These are phyloP conservation scores for Teleogryllus occipitalis DNA, from an alignment of 1,140 invertebrate genomes.

Conservation along the genomic window DNA sequence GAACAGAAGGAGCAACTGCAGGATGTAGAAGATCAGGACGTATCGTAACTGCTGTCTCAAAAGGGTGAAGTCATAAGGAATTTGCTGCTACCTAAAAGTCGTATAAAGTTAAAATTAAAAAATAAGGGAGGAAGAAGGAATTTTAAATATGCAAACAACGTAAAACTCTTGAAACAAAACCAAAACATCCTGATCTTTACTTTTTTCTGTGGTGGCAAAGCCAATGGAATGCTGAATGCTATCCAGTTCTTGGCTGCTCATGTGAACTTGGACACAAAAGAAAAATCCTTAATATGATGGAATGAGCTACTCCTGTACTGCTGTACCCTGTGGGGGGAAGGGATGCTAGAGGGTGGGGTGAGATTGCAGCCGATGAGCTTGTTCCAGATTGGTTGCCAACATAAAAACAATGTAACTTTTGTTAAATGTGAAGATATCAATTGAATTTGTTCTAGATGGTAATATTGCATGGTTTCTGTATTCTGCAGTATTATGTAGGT, in stretches of 20 bases:
- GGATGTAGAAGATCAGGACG: conserved; percentile 87
- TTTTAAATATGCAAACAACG: conserved; percentile 5
- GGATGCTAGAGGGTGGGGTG: neutral
- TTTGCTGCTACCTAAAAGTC: neutral
- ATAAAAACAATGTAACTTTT: neutral
- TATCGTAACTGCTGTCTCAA: conserved; percentile 57
- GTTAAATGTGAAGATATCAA: neutral
- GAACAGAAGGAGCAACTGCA: conserved; percentile 82
- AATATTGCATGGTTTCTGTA: neutral
- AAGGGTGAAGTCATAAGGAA: neutral
- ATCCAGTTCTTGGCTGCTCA: neutral
- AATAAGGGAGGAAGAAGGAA: neutral
- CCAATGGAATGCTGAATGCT: neutral
- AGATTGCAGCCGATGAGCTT: neutral
- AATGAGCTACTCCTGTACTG: neutral
- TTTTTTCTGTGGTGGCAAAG: conserved; percentile 4
- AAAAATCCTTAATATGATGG: neutral
- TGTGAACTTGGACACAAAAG: conserved; percentile 1
- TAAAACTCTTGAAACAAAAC: neutral
- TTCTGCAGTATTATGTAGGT: neutral
- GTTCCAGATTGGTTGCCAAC: neutral
- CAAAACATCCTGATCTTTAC: neutral
- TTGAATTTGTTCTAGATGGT: neutral
- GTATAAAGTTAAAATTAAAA: conserved; percentile 1
- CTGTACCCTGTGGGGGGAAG: neutral